Evolutionary conservation across 2,113 vertebrate genomes (phyloP).

Genomic region (Caranx ignobilis): DNA sequence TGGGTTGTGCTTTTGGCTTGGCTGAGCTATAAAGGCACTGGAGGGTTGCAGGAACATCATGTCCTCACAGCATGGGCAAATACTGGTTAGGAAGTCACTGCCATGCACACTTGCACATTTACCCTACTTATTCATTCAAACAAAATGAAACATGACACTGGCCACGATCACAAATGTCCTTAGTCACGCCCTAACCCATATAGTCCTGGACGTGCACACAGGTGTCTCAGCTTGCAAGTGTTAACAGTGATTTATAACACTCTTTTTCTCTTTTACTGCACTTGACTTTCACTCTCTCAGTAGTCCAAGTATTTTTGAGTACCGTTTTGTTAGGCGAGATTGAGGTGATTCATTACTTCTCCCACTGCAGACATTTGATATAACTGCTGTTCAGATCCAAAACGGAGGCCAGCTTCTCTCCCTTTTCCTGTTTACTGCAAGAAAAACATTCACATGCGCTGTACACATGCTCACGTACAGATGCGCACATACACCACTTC

Average conservation of each 20-base stretch:
- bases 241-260: not conserved
- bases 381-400: slow-evolving; percentile 21
- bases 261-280: not conserved
- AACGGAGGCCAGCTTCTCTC: not conserved
- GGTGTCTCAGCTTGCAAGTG: not conserved
- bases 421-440: slow-evolving; percentile 3
- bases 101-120: slow-evolving; percentile 53
- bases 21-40: slow-evolving; percentile 60
- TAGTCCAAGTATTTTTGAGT: not conserved
- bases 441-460: slow-evolving; percentile 1
- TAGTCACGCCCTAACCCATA: not conserved
- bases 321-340: not conserved
- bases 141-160: slow-evolving; percentile 30
- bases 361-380: slow-evolving; percentile 32
- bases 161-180: not conserved
- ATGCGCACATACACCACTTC: not conserved
- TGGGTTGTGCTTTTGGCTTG: slow-evolving; percentile 57
- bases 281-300: not conserved
- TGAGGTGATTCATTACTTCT: slow-evolving; percentile 23
- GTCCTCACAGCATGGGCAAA: slow-evolving; percentile 61
- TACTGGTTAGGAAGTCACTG: slow-evolving; percentile 51
- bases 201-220: not conserved
- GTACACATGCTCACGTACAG: not conserved
- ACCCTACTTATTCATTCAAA: slow-evolving; percentile 49
- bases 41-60: slow-evolving; percentile 67